Percentiles rank a stretch among this genome's conserved stretches.
These are phyloP conservation scores for Dioctria rufipes DNA, from an alignment of 2,888 invertebrate genomes.

Conservation along the genomic window DNA sequence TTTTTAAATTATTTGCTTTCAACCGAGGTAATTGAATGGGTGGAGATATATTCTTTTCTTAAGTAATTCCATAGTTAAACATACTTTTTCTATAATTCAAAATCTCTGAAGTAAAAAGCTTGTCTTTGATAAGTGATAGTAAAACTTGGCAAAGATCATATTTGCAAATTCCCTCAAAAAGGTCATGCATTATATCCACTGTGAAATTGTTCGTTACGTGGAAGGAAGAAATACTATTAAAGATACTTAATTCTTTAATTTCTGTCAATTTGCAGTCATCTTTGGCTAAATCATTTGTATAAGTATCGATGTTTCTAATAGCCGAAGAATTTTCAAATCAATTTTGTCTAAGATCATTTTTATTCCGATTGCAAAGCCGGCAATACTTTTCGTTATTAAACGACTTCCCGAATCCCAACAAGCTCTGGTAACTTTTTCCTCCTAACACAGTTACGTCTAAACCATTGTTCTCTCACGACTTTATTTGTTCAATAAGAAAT, in stretches of 20 bases:
- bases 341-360: too few relatives aligned
- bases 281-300: conserved; percentile 25
- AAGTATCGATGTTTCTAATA: neutral
- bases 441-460: neutral
- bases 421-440: neutral
- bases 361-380: too few relatives aligned
- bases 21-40: conserved; percentile 6
- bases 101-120: conserved; percentile 26
- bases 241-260: conserved; percentile 14
- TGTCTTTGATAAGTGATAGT: too few relatives aligned
- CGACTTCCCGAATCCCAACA: neutral
- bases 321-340: neutral
- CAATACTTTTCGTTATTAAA: too few relatives aligned
- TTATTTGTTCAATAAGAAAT: neutral
- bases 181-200: too few relatives aligned
- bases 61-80: conserved; percentile 39
- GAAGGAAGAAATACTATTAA: too few relatives aligned
- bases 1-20: neutral
- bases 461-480: neutral
- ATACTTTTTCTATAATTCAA: conserved; percentile 40
- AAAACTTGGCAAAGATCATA: too few relatives aligned
- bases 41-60: conserved; percentile 17
- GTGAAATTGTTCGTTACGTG: too few relatives aligned
- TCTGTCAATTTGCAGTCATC: conserved; percentile 41
- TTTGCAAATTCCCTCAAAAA: too few relatives aligned